Conservation (phyloP, 2,888 invertebrate genomes). For the Hydroisotoma schaefferi region DNA sequence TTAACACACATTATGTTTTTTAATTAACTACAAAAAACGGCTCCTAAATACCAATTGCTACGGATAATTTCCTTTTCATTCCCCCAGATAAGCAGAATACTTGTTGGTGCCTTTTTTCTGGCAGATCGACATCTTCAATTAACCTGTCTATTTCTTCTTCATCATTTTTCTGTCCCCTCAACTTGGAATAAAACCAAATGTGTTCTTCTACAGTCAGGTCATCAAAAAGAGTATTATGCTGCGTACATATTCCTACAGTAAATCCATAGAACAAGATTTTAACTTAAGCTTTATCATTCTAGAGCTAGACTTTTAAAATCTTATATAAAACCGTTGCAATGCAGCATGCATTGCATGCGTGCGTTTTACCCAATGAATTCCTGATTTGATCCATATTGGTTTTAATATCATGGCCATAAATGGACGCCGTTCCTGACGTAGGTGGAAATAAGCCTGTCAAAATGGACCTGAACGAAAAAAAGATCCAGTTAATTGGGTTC, state of each 20-base stretch:
- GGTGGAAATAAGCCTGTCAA: constrained; percentile 62
- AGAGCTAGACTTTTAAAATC: background rate
- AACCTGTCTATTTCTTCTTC: constrained; percentile 57
- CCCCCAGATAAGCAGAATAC: constrained; percentile 77
- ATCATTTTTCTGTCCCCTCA: constrained; percentile 61
- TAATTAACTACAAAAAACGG: too few relatives aligned
- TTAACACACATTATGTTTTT: background rate
- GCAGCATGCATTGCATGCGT: background rate
- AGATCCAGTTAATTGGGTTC: too few relatives aligned
- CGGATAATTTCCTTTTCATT: constrained; percentile 82
- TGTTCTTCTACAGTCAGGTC: constrained; percentile 78
- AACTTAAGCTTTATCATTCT: background rate
- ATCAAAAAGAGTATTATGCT: constrained; percentile 75
- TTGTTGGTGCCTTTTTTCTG: constrained; percentile 61
- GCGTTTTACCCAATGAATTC: constrained; percentile 51
- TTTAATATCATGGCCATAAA: constrained; percentile 62
- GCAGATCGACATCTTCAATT: constrained; percentile 62
- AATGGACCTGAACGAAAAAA: constrained; percentile 56
- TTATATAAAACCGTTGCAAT: background rate
- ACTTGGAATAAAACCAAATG: constrained; percentile 73
- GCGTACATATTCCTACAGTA: constrained; percentile 59
- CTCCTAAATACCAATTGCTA: constrained; percentile 67
- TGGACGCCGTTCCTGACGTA: constrained; percentile 65
- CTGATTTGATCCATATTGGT: constrained; percentile 56
- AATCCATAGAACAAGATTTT: background rate